A percentile compares a stretch with the other conserved stretches of the same genome.
These are phyloP conservation scores for Malurus alboscapulatus DNA, from an alignment of 2,113 vertebrate species.

Conservation along the genomic window DNA sequence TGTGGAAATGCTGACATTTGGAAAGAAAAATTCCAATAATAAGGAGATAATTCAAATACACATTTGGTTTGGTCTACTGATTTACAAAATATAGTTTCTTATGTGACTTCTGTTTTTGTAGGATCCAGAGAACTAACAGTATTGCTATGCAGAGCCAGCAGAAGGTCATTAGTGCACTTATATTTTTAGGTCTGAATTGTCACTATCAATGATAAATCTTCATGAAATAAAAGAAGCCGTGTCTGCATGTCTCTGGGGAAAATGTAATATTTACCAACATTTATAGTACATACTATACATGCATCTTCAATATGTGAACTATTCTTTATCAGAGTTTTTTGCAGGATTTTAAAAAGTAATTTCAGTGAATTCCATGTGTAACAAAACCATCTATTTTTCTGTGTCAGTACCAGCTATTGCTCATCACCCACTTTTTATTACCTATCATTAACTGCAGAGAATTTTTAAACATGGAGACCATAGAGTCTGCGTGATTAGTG, in stretches of 20 bases:
- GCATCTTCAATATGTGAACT: not conserved
- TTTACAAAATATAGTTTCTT: not conserved
- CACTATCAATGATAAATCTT: not conserved
- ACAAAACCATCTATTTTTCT: not conserved
- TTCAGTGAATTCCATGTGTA: not conserved
- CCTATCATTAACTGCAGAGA: not conserved
- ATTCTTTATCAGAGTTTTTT: not conserved
- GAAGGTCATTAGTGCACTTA: constrained; percentile 1
- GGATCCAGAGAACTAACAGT: not conserved
- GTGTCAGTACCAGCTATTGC: not conserved
- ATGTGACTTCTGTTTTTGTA: not conserved
- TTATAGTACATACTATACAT: not conserved
- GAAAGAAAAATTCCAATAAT: not conserved
- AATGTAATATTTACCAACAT: not conserved
- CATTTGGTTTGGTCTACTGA: not conserved
- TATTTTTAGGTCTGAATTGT: constrained; percentile 47
- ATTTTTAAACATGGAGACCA: not conserved
- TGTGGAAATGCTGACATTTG: not conserved
- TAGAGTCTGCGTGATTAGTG: not conserved
- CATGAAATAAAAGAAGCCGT: not conserved
- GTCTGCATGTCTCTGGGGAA: not conserved
- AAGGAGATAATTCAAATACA: not conserved
- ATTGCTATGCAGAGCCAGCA: not conserved
- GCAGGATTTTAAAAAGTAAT: not conserved
- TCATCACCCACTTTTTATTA: not conserved